Evolutionary conservation across 1,140 invertebrate genomes (phyloP), one percentile per base, ranked within the genome.

Genomic region (Cydia fagiglandana): DNA sequence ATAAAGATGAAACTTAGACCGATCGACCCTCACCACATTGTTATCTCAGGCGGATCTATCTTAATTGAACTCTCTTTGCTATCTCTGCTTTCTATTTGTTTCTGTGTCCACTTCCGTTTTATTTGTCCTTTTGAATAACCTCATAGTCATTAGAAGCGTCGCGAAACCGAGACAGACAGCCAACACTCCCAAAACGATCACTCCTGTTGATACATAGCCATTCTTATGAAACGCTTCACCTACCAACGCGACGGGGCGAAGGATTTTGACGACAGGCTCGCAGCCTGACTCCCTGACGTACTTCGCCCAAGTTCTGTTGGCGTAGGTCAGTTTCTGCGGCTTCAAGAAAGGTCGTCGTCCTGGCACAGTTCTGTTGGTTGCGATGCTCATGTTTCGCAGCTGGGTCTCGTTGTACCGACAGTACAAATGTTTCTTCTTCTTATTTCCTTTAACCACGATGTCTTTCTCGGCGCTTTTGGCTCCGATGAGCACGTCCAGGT

Each of bases 201-300:
- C 84, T 5, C 83, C 75, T 34, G 76, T 79, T 5, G 88, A 79
- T 12, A 85, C 64, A 34, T 76, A 73, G 64, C 76, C 76, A 34
- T 78, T 76, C 28, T 86, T 76, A 13, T 50, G 75, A 53, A 84
- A 83, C 2, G 84, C 15, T 15, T 91, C 83, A 7, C 83, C 82
- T 1, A 90, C 80, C 50, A 91, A 80, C 10, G 90, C 91, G 0
- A 93, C 83, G 1, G 93, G 93, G 47, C 88, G 86, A 17, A 93
- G 75, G 74, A 93, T 93, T 74, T 92, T 92, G 0, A 93, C 93
- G 1, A 93, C 90, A 0, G 91, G 94, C 45, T 94, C 94, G 80
- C 95, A 96, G 53, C 94, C 95, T 0, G 95, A 95, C 84, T 96
- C 96, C 53, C 95, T 91, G 0, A 96, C 94, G 79, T 96, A 96